Conservation (phyloP, 2,797 vertebrate species). For the Myioborus melanocephalus region DNA sequence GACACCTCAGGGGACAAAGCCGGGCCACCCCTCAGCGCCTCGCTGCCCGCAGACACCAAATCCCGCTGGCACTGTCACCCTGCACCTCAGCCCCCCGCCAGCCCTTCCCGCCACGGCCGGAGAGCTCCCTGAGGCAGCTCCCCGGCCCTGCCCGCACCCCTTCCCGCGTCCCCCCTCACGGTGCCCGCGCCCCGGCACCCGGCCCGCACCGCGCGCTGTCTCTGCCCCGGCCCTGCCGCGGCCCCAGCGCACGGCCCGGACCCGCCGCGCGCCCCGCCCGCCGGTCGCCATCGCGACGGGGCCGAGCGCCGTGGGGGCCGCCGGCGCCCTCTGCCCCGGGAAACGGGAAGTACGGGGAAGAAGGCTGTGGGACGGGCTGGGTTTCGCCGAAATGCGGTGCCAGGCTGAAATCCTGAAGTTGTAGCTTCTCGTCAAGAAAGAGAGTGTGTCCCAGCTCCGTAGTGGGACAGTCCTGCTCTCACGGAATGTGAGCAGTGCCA, state of each 20-base stretch:
- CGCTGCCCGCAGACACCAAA: neutral
- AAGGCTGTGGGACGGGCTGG: neutral
- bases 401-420: neutral
- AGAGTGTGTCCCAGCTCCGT: neutral
- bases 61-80: fast-evolving
- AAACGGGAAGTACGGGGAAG: fast-evolving
- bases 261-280: neutral
- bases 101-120: neutral
- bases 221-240: neutral
- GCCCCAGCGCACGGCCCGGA: too few species aligned
- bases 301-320: fast-evolving
- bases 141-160: neutral
- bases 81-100: neutral
- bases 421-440: neutral
- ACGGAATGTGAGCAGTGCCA: neutral
- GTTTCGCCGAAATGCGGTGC: fast-evolving
- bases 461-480: neutral
- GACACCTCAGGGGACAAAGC: neutral
- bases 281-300: neutral
- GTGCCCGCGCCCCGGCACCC: neutral
- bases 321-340: neutral
- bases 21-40: too few species aligned
- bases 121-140: neutral
- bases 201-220: neutral
- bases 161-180: too few species aligned